These are phyloP conservation scores for Ptiloglossa arizonensis DNA, from an alignment of 1,140 invertebrate species.

Conservation along the genomic window DNA sequence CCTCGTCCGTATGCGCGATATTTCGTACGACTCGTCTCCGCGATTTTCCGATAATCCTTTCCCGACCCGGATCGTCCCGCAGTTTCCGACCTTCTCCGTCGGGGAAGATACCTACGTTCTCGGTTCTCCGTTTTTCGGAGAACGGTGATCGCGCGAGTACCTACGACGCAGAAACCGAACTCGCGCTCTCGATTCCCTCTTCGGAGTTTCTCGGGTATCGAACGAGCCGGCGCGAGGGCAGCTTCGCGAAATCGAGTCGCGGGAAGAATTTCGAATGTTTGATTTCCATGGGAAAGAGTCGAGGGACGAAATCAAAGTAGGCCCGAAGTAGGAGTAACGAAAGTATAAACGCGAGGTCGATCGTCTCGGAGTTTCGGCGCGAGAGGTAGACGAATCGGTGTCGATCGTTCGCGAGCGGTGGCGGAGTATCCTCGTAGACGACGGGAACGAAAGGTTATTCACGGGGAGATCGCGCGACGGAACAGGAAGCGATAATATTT, in stretches of 20 bases:
- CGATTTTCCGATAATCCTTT: constrained; percentile 31
- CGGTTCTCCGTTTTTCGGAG: too few species aligned
- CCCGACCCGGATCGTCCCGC: not conserved
- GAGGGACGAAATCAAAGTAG: too few species aligned
- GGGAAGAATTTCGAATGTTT: not conserved
- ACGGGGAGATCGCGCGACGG: constrained; percentile 36
- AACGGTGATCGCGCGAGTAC: too few species aligned
- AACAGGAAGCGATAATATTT: constrained; percentile 76
- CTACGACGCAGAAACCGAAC: too few species aligned
- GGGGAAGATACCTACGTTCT: not conserved
- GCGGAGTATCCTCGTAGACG: constrained; percentile 25
- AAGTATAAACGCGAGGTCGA: constrained; percentile 14
- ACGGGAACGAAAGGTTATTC: constrained; percentile 24
- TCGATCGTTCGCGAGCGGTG: constrained; percentile 23
- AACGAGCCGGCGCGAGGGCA: too few species aligned
- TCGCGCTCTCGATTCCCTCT: too few species aligned
- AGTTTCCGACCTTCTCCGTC: not conserved
- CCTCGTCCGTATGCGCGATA: constrained; percentile 22
- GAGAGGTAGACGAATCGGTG: constrained; percentile 13
- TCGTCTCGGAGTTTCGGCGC: constrained; percentile 7
- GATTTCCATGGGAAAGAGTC: not conserved
- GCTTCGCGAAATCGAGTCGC: not conserved
- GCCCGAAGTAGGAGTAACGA: too few species aligned
- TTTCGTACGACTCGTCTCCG: constrained; percentile 26
- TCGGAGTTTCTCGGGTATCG: too few species aligned